Base-by-base conservation (phyloP, 2,113 vertebrate species). In the Argyrosomus japonicus region DNA sequence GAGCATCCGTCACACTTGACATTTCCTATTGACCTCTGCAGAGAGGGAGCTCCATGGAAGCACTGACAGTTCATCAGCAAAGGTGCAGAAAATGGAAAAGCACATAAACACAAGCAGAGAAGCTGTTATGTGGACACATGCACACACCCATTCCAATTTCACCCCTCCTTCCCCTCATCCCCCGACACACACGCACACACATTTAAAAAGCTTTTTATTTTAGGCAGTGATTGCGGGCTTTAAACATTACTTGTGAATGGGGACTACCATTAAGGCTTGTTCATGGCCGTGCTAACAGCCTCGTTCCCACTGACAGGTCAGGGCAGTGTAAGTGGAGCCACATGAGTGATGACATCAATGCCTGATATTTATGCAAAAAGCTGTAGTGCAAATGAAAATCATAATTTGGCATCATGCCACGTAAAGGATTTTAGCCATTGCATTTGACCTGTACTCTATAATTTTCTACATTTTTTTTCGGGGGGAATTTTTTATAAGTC, bases 1-100 rank as follows among this genome's bases (percentile, higher is more conserved):
- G 75, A 83, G 87, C 88, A 93, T 93, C 90, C 81, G 89, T 93
- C 91, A 92, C 88, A 93, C 91, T 88, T 93, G 91, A 91, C 93
- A 88, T 82, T 83, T 83, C 3, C 51, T 13, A 53, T 63, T 90
- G 93, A 91, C 90, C 94, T 89, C 80, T 70, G 78, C 48, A 57
- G 83, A 63, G 80, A 27, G 73, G n/a, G 62, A 68, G 56, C 36
- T 3, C 25, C 4, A 50, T 40, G 71, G 53, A 76, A 48, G 73
- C 0, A 79, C 78, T 88, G 91, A 91, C 88, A 86, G 75, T 82
- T 85, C 79, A 80, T 88, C 81, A 79, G 83, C 43, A 61, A 79
- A 78, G 70, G 74, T 81, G 67, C 72, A 67, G 65, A 3, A 51
- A 70, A 78, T 58, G 53, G 73, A 68, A 77, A 76, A 1, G 27